phyloP scores from a whole-genome alignment of 2,113 vertebrate genomes.

The Tragulus kanchil region DNA sequence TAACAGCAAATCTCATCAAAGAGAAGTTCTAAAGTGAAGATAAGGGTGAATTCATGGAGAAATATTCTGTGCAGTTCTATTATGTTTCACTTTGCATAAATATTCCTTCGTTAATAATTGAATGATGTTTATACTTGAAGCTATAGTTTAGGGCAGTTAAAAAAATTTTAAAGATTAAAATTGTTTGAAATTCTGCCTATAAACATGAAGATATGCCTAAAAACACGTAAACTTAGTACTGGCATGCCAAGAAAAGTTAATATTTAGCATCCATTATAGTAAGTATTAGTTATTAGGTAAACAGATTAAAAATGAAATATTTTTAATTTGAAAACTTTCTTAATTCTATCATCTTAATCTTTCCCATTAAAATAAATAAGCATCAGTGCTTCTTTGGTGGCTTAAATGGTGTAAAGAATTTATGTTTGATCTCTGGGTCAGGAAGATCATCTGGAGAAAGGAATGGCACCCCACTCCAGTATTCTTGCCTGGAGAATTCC shows the following conservation, averaged over 20 bases:
- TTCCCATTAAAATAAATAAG: background rate
- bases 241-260: background rate
- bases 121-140: background rate
- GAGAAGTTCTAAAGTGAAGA: conserved; percentile 37
- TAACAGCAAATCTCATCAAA: conserved; percentile 57
- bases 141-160: background rate
- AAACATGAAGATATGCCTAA: background rate
- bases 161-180: conserved; percentile 41
- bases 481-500: background rate
- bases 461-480: background rate
- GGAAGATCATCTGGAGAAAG: background rate
- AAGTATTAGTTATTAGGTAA: conserved; percentile 17
- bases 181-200: background rate
- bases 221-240: background rate
- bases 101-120: background rate
- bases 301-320: background rate
- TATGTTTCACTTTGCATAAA: background rate
- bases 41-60: conserved; percentile 10
- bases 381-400: background rate
- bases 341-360: background rate
- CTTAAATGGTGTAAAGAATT: background rate
- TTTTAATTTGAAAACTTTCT: background rate
- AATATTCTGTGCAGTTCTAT: background rate
- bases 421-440: background rate
- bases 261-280: background rate